Evolutionary conservation across 2,113 vertebrate species (phyloP).

Genomic region (Corythornis vintsioides): DNA sequence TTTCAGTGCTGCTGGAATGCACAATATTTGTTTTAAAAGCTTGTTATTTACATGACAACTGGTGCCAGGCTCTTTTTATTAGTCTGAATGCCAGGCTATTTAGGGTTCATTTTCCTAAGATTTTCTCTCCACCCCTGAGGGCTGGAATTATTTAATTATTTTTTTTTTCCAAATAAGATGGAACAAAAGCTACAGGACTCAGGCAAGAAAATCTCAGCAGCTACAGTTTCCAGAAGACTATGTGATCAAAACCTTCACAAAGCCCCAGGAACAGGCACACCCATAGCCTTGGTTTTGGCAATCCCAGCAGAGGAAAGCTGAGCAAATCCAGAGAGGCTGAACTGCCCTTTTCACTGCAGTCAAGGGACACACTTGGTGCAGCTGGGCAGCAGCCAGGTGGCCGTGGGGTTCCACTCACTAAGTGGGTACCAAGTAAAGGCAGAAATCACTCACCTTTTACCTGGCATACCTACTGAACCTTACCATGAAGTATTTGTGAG

Average conservation of each 20-base stretch:
- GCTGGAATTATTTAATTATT: neutral
- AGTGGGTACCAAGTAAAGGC: neutral
- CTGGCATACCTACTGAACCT: neutral
- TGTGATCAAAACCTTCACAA: neutral
- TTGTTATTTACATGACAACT: slow-evolving; percentile 26
- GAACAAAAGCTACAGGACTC: neutral
- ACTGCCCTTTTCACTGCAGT: neutral
- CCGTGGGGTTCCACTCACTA: neutral
- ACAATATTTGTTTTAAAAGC: slow-evolving; percentile 7
- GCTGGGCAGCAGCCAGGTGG: neutral
- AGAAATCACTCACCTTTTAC: neutral
- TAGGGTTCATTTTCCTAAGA: slow-evolving; percentile 17
- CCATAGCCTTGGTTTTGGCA: neutral
- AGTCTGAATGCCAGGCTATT: neutral
- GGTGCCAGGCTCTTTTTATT: slow-evolving; percentile 19
- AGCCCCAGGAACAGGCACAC: neutral
- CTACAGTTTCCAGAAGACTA: neutral
- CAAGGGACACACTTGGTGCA: neutral
- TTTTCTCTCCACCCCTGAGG: neutral
- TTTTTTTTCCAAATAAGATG: neutral
- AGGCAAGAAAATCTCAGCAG: neutral
- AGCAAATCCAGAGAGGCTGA: neutral
- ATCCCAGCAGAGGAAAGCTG: neutral
- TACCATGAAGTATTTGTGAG: neutral
- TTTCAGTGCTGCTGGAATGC: neutral